phyloP scores from a whole-genome alignment of 2,797 vertebrate species.

The Molossus alvarezi region DNA sequence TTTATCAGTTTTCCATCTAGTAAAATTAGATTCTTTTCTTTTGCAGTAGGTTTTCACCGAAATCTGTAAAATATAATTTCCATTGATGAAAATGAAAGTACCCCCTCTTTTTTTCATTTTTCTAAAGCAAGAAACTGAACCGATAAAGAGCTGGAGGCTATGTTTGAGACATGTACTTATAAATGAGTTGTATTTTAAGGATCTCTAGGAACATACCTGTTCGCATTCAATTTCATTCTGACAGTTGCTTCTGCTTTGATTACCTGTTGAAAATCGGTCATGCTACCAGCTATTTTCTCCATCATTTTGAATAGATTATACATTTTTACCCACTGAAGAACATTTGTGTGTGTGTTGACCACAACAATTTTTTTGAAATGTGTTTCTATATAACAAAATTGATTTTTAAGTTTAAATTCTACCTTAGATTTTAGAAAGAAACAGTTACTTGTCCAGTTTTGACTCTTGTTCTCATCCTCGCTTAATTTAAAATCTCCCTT shows the following conservation, averaged over 20 bases:
- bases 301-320: constrained; percentile 61
- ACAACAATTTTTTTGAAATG: not conserved
- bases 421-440: constrained; percentile 35
- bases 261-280: constrained; percentile 57
- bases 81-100: not conserved
- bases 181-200: not conserved
- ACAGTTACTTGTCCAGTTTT: constrained; percentile 14
- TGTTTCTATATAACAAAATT: not conserved
- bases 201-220: not conserved
- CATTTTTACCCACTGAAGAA: constrained; percentile 6
- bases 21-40: constrained; percentile 77
- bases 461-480: constrained; percentile 14
- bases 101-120: not conserved
- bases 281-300: not conserved
- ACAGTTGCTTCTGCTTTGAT: not conserved
- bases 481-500: constrained; percentile 19
- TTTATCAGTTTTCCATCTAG: constrained; percentile 69
- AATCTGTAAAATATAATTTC: constrained; percentile 61
- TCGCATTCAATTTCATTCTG: not conserved
- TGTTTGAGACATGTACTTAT: not conserved
- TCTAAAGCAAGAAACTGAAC: constrained; percentile 53
- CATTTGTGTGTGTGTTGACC: not conserved
- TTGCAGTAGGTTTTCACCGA: constrained; percentile 53
- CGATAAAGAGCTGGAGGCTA: not conserved
- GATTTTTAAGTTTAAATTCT: constrained; percentile 22